Evolutionary conservation across 2,113 vertebrate genomes (phyloP).

Genomic region (Cyprinodon brontotheroides): DNA sequence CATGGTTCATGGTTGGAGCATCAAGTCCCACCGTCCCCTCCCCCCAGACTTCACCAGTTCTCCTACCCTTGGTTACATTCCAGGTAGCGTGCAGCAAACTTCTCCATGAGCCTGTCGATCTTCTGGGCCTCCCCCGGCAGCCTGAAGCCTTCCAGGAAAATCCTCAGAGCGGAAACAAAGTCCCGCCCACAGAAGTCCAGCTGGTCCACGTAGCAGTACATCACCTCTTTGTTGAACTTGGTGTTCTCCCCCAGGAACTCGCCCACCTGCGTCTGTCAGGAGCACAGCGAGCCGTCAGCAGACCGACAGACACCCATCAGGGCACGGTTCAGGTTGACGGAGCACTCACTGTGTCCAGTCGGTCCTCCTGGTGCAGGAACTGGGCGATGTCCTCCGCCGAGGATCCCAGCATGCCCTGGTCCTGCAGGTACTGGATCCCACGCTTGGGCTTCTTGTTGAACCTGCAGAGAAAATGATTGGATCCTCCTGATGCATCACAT

Average conservation of each 20-base stretch:
- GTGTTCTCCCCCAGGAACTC: conserved; percentile 94
- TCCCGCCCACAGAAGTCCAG: conserved; percentile 95
- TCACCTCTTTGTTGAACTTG: conserved; percentile 94
- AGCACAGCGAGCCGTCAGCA: not conserved
- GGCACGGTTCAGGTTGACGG: not conserved
- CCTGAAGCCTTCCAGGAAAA: conserved; percentile 93
- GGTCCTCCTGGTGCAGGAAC: conserved; percentile 95
- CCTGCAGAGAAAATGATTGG: conserved; percentile 62
- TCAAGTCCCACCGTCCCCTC: too few relatives aligned
- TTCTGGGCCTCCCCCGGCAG: conserved; percentile 98
- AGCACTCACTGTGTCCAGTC: conserved; percentile 90
- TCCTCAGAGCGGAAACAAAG: conserved; percentile 93
- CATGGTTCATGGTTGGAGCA: not conserved
- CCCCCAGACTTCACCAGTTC: not conserved
- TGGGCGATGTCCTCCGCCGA: conserved; percentile 90
- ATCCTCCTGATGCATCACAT: not conserved
- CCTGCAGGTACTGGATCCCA: conserved; percentile 94
- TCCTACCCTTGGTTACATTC: conserved; percentile 95
- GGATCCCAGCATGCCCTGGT: conserved; percentile 92
- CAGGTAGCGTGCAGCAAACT: conserved; percentile 96
- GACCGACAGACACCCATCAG: not conserved
- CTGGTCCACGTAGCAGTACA: conserved; percentile 97
- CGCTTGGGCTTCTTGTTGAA: conserved; percentile 98
- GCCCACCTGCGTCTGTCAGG: conserved; percentile 90
- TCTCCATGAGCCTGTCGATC: conserved; percentile 97